Percentiles rank a stretch among this genome's conserved stretches.
Conservation (phyloP, 2,888 invertebrate species). For the Drosophila borborema region DNA sequence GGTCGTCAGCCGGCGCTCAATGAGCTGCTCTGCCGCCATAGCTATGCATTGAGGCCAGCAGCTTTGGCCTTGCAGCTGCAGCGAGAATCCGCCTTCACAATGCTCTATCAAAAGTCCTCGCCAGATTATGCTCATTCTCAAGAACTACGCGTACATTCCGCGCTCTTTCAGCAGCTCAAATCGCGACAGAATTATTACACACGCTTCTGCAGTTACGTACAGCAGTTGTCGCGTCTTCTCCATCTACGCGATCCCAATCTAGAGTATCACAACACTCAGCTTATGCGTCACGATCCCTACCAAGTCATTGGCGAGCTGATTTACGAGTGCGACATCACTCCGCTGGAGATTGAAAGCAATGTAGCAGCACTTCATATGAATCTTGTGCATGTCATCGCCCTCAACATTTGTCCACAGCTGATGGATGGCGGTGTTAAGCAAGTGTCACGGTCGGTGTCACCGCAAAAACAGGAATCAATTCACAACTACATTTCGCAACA, state of each 20-base stretch:
- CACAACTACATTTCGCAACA: conserved; percentile 82
- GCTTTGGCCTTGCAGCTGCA: conserved; percentile 73
- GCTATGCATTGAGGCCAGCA: conserved; percentile 75
- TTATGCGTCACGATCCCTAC: conserved; percentile 85
- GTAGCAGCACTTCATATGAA: conserved; percentile 90
- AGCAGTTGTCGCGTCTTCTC: conserved; percentile 83
- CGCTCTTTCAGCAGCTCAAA: conserved; percentile 82
- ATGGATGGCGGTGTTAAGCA: conserved; percentile 30
- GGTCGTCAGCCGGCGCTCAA: conserved; percentile 67
- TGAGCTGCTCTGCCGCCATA: conserved; percentile 73
- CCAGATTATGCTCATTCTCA: conserved; percentile 67
- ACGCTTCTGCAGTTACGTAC: conserved; percentile 80
- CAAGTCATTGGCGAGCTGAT: conserved; percentile 89
- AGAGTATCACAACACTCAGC: conserved; percentile 74
- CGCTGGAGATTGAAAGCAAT: conserved; percentile 89
- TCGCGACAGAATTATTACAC: conserved; percentile 81
- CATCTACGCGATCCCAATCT: conserved; percentile 82
- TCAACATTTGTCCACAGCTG: conserved; percentile 89
- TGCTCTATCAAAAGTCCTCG: conserved; percentile 65
- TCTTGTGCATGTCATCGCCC: conserved; percentile 90
- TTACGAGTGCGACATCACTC: conserved; percentile 89
- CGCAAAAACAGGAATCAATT: conserved; percentile 78
- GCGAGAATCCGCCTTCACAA: conserved; percentile 73
- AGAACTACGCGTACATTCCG: conserved; percentile 78
- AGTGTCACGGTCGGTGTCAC: conserved; percentile 40